These are phyloP conservation scores for Struthio camelus DNA, from an alignment of 2,113 vertebrate genomes.

Conservation along the genomic window DNA sequence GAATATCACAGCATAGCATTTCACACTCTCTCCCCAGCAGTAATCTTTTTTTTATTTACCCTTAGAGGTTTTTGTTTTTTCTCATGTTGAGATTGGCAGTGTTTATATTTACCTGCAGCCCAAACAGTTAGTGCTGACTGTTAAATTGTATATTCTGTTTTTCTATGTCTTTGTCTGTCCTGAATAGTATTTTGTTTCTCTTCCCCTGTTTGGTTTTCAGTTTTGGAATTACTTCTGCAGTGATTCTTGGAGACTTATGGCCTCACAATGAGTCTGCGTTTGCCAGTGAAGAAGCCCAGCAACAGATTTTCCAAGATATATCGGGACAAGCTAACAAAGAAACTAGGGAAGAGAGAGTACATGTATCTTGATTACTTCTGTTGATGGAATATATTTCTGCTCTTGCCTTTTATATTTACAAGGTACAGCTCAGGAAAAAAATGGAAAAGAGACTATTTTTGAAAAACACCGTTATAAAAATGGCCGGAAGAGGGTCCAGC, in stretches of 20 bases:
- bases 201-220: not conserved
- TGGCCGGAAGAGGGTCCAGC: not conserved
- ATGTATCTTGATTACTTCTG: not conserved
- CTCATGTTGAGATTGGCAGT: not conserved
- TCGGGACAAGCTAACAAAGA: not conserved
- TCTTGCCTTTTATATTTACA: not conserved
- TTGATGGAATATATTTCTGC: not conserved
- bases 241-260: not conserved
- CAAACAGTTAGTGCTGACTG: not conserved
- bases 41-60: not conserved
- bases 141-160: not conserved
- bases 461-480: not conserved
- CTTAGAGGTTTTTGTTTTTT: not conserved
- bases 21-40: fast-evolving
- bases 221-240: not conserved
- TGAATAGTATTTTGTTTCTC: not conserved
- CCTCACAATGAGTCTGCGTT: not conserved
- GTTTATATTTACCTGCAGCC: not conserved
- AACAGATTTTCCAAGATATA: not conserved
- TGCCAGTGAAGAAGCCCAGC: not conserved
- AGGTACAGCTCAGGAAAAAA: not conserved
- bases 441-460: not conserved
- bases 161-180: not conserved
- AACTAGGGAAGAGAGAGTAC: not conserved
- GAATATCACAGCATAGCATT: not conserved